A percentile compares a stretch with the other conserved stretches of the same genome.
Conservation (phyloP, 1,140 invertebrate genomes). For the Nymphalis io region DNA sequence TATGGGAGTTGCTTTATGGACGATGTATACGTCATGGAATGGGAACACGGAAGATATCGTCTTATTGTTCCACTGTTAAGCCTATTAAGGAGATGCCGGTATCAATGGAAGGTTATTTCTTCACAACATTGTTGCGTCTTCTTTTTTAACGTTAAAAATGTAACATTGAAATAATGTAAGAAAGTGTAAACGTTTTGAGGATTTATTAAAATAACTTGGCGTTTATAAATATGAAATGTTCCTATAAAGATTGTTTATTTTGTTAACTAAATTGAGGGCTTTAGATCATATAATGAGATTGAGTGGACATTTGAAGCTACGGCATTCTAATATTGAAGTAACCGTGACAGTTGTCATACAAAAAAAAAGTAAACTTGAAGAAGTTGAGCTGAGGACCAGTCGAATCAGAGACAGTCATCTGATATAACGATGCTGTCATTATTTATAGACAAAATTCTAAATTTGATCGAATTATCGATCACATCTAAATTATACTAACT, state of each 20-base stretch:
- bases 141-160: conserved; percentile 4
- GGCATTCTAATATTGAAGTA: not conserved
- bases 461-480: not conserved
- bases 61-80: conserved; percentile 21
- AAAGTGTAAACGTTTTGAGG: not conserved
- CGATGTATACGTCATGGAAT: conserved; percentile 26
- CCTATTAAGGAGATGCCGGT: conserved; percentile 21
- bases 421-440: conserved; percentile 22
- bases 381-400: not conserved
- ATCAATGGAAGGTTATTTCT: conserved; percentile 15
- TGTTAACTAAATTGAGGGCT: conserved; percentile 26
- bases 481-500: not conserved
- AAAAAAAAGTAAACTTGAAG: conserved; percentile 16
- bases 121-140: not conserved
- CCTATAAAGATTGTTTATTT: conserved; percentile 24
- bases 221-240: not conserved
- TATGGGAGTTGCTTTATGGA: conserved; percentile 31
- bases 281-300: conserved; percentile 19
- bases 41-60: conserved; percentile 25
- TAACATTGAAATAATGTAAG: not conserved
- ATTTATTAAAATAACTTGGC: not conserved
- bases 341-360: conserved; percentile 33
- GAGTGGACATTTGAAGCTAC: conserved; percentile 11
- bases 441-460: conserved; percentile 3
- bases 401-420: conserved; percentile 17